Evolutionary conservation across 2,113 vertebrate genomes (phyloP), one percentile per base, ranked within the genome.

Genomic region (Eptesicus fuscus): DNA sequence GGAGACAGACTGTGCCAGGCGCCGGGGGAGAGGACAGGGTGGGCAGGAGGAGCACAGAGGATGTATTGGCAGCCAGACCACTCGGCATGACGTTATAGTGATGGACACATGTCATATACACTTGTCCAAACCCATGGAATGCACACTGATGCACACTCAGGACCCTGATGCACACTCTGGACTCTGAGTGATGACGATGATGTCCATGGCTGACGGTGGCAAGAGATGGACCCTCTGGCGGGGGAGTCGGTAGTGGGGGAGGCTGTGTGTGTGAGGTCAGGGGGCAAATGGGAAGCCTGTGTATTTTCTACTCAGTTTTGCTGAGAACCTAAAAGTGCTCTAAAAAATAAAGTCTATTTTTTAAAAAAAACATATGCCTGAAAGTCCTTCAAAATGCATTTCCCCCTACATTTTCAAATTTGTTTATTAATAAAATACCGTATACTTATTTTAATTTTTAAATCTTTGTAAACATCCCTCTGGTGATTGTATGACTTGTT

Each of bases 201-300:
- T 16, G 44, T 20, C 82, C 4, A 0, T 16, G 14, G 0, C 0
- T 23, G n/a, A 4, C 3, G 0, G 0, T 0, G 14, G 22, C 73
- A 18, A 53, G 4, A 0, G 32, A 18, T 1, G 53, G 1, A 0
- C 25, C 1, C 5, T 49, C 28, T 20, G 13, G 7, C 2, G 17
- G 6, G 6, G 76, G 1, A 10, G 25, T 5, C 0, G 6, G 17
- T 0, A 0, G 18, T 0, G 5, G 16, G 23, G n/a, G 44, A 30
- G 40, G 40, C 79, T 7, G n/a, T 4, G 42, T 4, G 0, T 12
- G n/a, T 5, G 49, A 44, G 28, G 18, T 7, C 28, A 1, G 11
- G 53, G 18, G 40, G 32, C 3, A 16, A 9, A 37, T 2, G 63
- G 28, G 61, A 53, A 78, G 44, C 18, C 61, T 47, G 8, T 42